Base-by-base conservation (phyloP, 2,797 vertebrate genomes). In the Parambassis ranga region DNA sequence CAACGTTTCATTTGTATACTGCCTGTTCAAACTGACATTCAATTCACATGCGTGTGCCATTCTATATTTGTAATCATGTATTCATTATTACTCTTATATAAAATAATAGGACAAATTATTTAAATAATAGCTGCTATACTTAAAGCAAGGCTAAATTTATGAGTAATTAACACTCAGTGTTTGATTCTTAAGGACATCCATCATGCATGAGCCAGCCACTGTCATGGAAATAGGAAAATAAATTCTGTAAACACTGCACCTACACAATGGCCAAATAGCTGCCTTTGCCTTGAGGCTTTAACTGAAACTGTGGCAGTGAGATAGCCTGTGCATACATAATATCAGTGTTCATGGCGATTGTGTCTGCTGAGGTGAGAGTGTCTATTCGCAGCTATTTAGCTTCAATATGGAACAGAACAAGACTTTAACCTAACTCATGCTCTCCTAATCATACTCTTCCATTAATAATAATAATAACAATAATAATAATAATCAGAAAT, bases 401-500 rank as follows among this genome's bases (percentile, higher is more conserved):
- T 75, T 65, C 73, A 75, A 62, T 68, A 55, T n/a, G 56, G 59
- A 67, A 64, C 81, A 67, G 81, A 86, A 77, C 65, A 64, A 71
- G 67, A 35, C 47, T 78, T 64, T 76, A 71, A 78, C 75, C 44
- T 66, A 47, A 71, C 57, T 44, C 39, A 3, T 31, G 55, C 62
- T 64, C 39, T 48, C 42, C 68, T 80, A 77, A 84, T 80, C 76
- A 66, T 36, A 41, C 61, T 13, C 22, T 41, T 57, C 39, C 58
- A 62, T 81, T 79, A 77, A 71, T 52, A 74, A 79, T 70, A n/a
- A 39, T 58, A 62, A 81, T 79, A 77, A 71, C 52, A 74, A 79
- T 70, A n/a, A n/a, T n/a, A n/a, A n/a, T n/a, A n/a, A n/a, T n/a
- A n/a, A 84, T 79, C 65, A 73, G 55, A 68, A 76, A 71, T 80